Base-by-base conservation (phyloP, 2,113 vertebrate genomes). In the Oryzias celebensis region DNA sequence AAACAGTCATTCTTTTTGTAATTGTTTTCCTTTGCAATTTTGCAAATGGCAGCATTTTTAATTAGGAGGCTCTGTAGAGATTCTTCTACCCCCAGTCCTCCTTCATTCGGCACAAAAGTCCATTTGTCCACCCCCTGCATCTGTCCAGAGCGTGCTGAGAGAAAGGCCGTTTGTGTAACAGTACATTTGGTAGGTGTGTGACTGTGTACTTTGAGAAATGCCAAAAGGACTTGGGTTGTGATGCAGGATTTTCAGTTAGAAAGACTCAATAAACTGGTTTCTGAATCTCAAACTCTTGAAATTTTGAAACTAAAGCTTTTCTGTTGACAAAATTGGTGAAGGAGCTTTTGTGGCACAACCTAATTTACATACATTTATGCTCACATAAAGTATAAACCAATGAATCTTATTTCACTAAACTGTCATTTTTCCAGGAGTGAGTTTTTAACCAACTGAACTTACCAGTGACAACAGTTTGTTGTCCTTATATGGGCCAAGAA, bases 141-240 rank as follows among this genome's bases (percentile, higher is more conserved):
- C 52, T 46, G 53, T 52, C 52, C 41, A 15, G 50, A 36, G 59
- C 44, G 49, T 65, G 56, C 66, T 75, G 60, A 46, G 52, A 63
- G 24, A 61, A 28, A 14, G 0, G 56, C 54, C 53, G 36, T 58
- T 58, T 69, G 22, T 62, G 62, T 68, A 61, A 77, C 53, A 62
- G 79, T 70, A 69, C 55, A 41, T 58, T 65, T 79, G 73, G 66
- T 87, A 59, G 51, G 41, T 22, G 42, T 58, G 56, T 52, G 53
- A 26, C 46, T 18, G 65, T 44, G 52, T 45, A 43, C 58, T 50
- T 43, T 7, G 45, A 52, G 31, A 71, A 79, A 68, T 65, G 63
- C 46, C 64, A 80, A 57, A 51, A 58, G 49, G 45, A 7, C 52
- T 64, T 2, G 13, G n/a, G 48, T 13, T 44, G 65, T 23, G 12